These are phyloP conservation scores for Caprella mutica DNA, from an alignment of 2,888 invertebrate species.

Conservation along the genomic window DNA sequence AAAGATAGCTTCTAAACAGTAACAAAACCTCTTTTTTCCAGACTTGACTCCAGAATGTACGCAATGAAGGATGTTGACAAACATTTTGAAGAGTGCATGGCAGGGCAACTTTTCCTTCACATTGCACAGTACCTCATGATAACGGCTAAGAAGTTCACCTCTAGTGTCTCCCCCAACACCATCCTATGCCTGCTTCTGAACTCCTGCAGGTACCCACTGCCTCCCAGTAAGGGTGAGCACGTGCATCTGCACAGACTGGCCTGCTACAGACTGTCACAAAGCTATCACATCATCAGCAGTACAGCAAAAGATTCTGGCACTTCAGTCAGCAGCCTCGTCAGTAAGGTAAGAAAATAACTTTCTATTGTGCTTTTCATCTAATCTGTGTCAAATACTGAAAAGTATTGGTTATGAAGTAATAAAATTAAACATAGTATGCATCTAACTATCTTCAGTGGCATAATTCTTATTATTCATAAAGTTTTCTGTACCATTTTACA, in stretches of 20 bases:
- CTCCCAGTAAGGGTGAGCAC: neutral
- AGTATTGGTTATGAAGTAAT: no score
- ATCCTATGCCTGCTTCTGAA: constrained; percentile 4
- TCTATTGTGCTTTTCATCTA: no score
- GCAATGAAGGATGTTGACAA: neutral
- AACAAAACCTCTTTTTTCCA: no score
- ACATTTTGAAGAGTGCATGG: constrained; percentile 21
- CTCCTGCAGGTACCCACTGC: neutral
- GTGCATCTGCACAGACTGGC: constrained; percentile 7
- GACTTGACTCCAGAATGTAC: constrained; percentile 20
- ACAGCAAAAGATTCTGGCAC: constrained; percentile 9
- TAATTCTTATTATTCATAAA: no score
- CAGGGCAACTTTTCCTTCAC: constrained; percentile 28
- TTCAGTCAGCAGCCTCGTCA: neutral
- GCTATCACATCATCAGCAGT: constrained; percentile 19
- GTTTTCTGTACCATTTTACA: no score
- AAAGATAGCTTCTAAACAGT: no score
- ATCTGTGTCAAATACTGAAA: no score
- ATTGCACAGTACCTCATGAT: constrained; percentile 23
- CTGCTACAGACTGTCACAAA: constrained; percentile 26
- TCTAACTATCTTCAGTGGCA: no score
- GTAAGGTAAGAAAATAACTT: constrained; percentile 1
- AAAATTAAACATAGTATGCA: no score
- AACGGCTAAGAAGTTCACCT: constrained; percentile 19
- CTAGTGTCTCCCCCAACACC: neutral